These are phyloP conservation scores for Eutolmus rufibarbis DNA, from an alignment of 2,888 invertebrate species.

Conservation along the genomic window DNA sequence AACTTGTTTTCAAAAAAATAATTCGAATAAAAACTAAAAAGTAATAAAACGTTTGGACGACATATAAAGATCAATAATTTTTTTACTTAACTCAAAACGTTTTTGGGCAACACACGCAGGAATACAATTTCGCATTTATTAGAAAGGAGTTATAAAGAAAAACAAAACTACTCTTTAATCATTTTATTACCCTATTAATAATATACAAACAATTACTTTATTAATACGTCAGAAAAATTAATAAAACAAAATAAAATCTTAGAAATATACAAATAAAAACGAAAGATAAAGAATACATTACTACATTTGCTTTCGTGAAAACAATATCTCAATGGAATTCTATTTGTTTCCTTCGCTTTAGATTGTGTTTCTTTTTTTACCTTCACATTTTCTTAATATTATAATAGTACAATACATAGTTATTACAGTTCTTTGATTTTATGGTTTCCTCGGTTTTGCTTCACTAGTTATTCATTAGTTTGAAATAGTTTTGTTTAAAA, in stretches of 20 bases:
- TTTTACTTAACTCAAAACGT: no score
- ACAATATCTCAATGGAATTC: neutral
- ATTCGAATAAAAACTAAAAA: no score
- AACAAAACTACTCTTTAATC: neutral
- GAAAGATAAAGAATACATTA: neutral
- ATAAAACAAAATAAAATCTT: neutral
- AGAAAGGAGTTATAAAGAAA: neutral
- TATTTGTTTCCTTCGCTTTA: neutral
- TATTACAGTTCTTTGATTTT: constrained; percentile 11
- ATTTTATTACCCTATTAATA: constrained; percentile 37
- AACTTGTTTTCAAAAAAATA: no score
- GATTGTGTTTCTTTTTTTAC: neutral
- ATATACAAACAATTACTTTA: constrained; percentile 35
- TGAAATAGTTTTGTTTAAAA: neutral
- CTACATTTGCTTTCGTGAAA: neutral
- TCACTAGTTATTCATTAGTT: neutral
- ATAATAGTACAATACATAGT: constrained; percentile 17
- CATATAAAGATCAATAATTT: no score
- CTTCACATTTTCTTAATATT: neutral
- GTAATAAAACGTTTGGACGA: no score
- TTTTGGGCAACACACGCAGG: no score
- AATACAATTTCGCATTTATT: no score
- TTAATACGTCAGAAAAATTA: constrained; percentile 3
- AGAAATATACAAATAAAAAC: neutral
- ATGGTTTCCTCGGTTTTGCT: neutral